These are phyloP conservation scores for Tenthredo livida DNA, from an alignment of 2,888 invertebrate species.

Conservation along the genomic window DNA sequence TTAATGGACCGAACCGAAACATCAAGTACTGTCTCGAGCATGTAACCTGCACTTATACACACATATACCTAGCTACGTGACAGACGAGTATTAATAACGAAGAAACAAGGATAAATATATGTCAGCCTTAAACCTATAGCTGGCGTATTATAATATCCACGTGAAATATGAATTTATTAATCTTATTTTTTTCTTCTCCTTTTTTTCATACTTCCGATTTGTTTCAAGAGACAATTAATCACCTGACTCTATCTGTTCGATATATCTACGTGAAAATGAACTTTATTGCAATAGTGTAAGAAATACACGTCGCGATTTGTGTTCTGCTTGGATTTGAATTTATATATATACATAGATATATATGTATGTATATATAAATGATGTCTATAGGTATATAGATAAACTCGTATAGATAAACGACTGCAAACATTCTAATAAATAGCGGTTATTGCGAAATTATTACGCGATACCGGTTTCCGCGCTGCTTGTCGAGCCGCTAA, in stretches of 20 bases:
- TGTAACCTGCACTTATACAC: background rate
- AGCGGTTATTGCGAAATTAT: slow-evolving; percentile 46
- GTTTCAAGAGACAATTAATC: background rate
- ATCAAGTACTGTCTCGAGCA: slow-evolving; percentile 10
- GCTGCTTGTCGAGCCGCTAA: slow-evolving; percentile 33
- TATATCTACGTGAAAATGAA: background rate
- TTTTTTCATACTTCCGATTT: background rate
- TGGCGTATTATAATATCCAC: background rate
- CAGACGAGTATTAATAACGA: background rate
- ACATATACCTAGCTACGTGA: background rate
- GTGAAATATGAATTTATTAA: background rate
- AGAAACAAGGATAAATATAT: background rate
- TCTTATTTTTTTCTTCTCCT: too few relatives aligned
- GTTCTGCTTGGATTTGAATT: background rate
- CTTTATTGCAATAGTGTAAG: background rate
- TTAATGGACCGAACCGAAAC: slow-evolving; percentile 44
- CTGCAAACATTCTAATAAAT: slow-evolving; percentile 43
- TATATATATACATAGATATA: background rate
- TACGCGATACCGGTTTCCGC: slow-evolving; percentile 40
- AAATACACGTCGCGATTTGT: background rate
- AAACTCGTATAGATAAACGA: slow-evolving; percentile 32
- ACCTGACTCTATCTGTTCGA: background rate
- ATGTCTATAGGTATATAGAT: background rate
- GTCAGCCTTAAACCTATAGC: background rate
- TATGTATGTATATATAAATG: background rate